These are phyloP conservation scores for Bursaphelenchus mucronatus DNA, from an alignment of 1,140 invertebrate species.

Conservation along the genomic window DNA sequence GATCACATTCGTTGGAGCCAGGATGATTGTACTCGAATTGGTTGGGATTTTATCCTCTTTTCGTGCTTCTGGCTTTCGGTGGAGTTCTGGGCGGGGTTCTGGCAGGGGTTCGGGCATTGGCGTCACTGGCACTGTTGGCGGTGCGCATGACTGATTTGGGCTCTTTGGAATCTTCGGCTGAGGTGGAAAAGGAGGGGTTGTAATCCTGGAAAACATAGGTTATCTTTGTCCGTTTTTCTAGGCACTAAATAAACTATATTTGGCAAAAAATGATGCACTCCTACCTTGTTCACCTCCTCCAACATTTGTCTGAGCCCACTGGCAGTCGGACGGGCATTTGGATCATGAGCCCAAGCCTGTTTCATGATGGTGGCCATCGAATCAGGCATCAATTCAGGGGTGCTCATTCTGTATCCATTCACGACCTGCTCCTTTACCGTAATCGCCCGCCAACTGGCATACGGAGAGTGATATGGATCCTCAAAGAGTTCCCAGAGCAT, in stretches of 20 bases:
- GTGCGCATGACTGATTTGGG: no score
- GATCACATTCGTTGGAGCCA: no score
- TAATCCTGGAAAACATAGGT: background rate
- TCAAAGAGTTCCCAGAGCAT: conserved; percentile 31
- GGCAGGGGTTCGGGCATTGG: no score
- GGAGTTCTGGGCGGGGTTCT: no score
- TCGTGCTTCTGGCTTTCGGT: no score
- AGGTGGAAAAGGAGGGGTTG: no score
- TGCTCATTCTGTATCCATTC: conserved; percentile 39
- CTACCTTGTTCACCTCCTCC: conserved; percentile 34
- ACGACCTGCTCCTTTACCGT: conserved; percentile 45
- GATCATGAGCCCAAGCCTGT: conserved; percentile 34
- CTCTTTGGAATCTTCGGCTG: no score
- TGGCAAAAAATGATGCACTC: no score
- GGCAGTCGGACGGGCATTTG: conserved; percentile 35
- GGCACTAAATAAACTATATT: no score
- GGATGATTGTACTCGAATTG: no score
- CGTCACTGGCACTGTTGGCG: no score
- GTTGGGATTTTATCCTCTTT: no score
- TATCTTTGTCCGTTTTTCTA: background rate
- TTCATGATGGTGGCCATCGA: conserved; percentile 38
- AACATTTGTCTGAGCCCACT: conserved; percentile 31
- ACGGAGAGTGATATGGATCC: conserved; percentile 34
- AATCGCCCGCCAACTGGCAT: conserved; percentile 32
- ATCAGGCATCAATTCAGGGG: conserved; percentile 39